Evolutionary conservation across 2,888 invertebrate genomes (phyloP), one percentile per base, ranked within the genome.

Genomic region (Pinctada fucata): DNA sequence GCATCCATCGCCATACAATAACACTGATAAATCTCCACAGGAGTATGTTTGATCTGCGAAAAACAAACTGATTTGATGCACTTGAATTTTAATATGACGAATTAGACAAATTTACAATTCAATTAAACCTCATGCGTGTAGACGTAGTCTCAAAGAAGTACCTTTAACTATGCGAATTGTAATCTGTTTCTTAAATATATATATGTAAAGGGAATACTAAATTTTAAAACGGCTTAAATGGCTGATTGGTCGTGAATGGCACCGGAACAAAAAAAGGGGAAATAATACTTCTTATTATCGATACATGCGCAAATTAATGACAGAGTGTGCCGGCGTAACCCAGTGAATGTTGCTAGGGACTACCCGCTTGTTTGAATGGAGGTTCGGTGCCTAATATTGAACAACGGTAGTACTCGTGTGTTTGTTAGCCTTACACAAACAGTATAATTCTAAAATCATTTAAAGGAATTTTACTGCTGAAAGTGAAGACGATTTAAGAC

Each of bases 181-280:
- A 58, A 58, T 58, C 58, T 58, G 13, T 58, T 58, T 58, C 58
- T 58, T 58, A 58, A 58, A 58, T 58, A 58, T 58, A 58, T 58
- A 58, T 58, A 13, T 58, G 13, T 31, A 31, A 31, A 13, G 13
- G 58, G 13, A 58, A 58, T 58, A 58, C 8, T 58, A 58, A 10
- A 58, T 58, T 58, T 58, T 58, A 58, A 31, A 58, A 81, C 72
- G 67, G 70, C 81, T 80, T 83, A 80, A 83, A 75, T 82, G 86
- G 83, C 78, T 86, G 84, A 85, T 75, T 81, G 81, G 76, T 84
- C 85, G 83, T 84, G 80, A 82, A 84, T 85, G 80, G 79, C 75
- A 72, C 77, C 82, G 82, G 83, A 84, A 86, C 86, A 86, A 86
- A 86, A 85, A 84, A 84, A 84, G 74, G 85, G 85, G 83, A 77